Evolutionary conservation across 2,113 vertebrate genomes (phyloP), one percentile per base, ranked within the genome.

Genomic region (Cardinalis cardinalis): DNA sequence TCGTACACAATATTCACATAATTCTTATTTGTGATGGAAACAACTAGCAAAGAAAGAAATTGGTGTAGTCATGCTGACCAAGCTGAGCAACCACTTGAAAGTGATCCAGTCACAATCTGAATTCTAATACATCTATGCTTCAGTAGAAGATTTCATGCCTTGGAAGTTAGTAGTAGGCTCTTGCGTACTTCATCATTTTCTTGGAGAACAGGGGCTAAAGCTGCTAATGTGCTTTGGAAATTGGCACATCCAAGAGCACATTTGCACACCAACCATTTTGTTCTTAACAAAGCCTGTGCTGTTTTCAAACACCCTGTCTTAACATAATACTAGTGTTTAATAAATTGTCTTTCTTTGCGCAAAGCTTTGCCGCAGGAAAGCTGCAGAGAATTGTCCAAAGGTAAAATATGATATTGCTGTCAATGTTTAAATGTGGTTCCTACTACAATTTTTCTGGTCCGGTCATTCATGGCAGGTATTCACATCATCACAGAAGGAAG

Each of bases 281-380:
- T 93, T 90, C 85, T 70, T 78, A 85, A 76, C 84, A 88, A 87
- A 94, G 82, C 64, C 88, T 88, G 66, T 96, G 92, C 95, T 93
- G 66, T 95, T 90, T 95, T 96, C 92, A 69, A 78, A 95, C 89
- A 28, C 84, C 79, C 93, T 6, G 4, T 86, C 34, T 91, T 96
- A 70, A 91, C 48, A n/a, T 92, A 94, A 88, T 97, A 53, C 78
- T 91, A 91, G 84, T 96, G 89, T 97, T 97, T 98, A 98, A 97
- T 97, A 90, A 95, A 96, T 94, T 98, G 96, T 98, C 97, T 98
- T 96, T 98, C 89, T 98, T 98, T 98, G 96, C 92, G 87, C 97
- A 97, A 97, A 98, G 98, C 98, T 98, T 97, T 98, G 98, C 98
- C 97, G 1, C 97, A 97, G 98, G 97, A 98, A 98, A 94, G 96